Evolutionary conservation across 2,888 invertebrate genomes (phyloP).

Genomic region (Drosophila kambysellisi): DNA sequence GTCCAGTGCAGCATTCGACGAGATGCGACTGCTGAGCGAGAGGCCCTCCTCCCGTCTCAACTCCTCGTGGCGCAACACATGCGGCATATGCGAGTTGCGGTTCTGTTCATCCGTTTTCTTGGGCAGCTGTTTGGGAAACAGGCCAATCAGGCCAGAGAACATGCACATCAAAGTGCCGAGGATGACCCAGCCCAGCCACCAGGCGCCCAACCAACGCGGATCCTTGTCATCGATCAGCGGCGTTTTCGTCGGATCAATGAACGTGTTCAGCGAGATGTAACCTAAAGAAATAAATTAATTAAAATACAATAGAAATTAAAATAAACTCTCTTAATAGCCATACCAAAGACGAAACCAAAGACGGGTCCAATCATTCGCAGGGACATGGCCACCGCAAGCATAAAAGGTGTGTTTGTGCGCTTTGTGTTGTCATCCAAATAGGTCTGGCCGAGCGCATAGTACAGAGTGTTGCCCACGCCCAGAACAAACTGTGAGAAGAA

Average conservation of each 20-base stretch:
- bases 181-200: constrained; percentile 90
- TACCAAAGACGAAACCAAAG: constrained; percentile 87
- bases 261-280: constrained; percentile 86
- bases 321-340: not conserved
- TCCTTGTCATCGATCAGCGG: constrained; percentile 87
- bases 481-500: constrained; percentile 89
- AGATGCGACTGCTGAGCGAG: constrained; percentile 72
- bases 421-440: constrained; percentile 90
- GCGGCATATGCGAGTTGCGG: constrained; percentile 81
- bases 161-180: constrained; percentile 86
- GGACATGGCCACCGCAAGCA: constrained; percentile 85
- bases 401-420: constrained; percentile 88
- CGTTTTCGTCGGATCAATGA: constrained; percentile 87
- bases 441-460: constrained; percentile 89
- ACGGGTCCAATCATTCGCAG: constrained; percentile 86
- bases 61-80: constrained; percentile 79
- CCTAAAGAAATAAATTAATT: constrained; percentile 56
- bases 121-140: constrained; percentile 87
- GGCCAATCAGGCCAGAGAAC: constrained; percentile 88
- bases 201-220: constrained; percentile 90
- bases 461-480: constrained; percentile 89
- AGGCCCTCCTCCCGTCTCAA: constrained; percentile 75
- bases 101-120: constrained; percentile 54
- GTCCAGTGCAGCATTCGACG: constrained; percentile 79
- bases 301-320: not conserved